Evolutionary conservation across 2,113 vertebrate genomes (phyloP), one percentile per base, ranked within the genome.

Genomic region (Stictonetta naevosa): DNA sequence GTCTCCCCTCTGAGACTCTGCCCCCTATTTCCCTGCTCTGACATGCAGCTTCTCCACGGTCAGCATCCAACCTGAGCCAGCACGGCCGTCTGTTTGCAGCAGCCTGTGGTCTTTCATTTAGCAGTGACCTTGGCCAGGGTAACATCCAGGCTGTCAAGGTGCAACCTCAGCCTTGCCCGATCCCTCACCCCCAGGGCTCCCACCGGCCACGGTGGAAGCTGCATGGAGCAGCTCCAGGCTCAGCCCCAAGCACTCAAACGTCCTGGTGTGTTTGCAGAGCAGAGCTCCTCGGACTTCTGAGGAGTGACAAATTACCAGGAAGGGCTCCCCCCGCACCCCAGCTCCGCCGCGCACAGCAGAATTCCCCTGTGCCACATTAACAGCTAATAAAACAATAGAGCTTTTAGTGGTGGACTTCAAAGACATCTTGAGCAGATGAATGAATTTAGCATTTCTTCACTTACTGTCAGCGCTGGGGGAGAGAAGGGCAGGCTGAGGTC

Each of bases 371-470:
- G 96, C 50, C 64, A 3, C 94, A 90, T 97, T 96, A 96, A 95
- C 94, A 97, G 95, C 96, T 96, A 97, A 97, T 97, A 97, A 97
- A 97, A 97, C 96, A 97, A 97, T 94, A 97, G 92, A 92, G 93
- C 93, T 97, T 96, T 97, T 96, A 97, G 96, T 88, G 90, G 78
- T 33, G 71, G 71, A 97, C 96, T 96, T 97, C 96, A 97, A 95
- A 95, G 92, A 88, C 21, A 64, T 86, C 92, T 83, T 40, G 19
- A 96, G 88, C 93, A 97, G 96, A 97, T 96, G 96, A 94, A 97
- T 98, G 96, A 96, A 97, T 97, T 96, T 87, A 85, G 83, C 94
- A 93, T 91, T 97, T 97, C 92, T 96, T 95, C 94, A 95, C 95
- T 97, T 94, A 94, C 92, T 96, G 91, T 94, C 94, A 95, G 94